Conservation (phyloP, 2,113 vertebrate genomes). For the Gymnorhina tibicen region DNA sequence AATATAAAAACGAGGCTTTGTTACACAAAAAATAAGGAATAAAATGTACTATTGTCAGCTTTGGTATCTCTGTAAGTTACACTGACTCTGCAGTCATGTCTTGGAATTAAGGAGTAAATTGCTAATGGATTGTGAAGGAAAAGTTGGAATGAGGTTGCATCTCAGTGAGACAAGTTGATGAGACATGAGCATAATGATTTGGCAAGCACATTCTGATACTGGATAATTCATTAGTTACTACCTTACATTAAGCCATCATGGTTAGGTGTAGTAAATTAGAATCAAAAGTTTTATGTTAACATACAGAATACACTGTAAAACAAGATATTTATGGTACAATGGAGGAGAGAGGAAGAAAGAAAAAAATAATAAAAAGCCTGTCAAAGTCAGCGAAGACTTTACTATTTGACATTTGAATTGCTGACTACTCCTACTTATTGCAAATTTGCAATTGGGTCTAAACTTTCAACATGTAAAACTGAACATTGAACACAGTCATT, state of each 20-base stretch:
- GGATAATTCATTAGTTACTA: not conserved
- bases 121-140: not conserved
- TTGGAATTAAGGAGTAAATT: not conserved
- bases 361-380: not conserved
- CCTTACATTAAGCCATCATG: not conserved
- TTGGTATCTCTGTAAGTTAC: not conserved
- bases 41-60: not conserved
- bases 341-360: accelerated
- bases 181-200: not conserved
- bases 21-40: not conserved
- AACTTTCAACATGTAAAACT: not conserved
- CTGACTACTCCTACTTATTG: not conserved
- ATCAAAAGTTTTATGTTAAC: not conserved
- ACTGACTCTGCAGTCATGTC: not conserved
- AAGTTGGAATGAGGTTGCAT: not conserved
- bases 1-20: not conserved
- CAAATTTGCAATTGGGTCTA: not conserved
- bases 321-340: not conserved
- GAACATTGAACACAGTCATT: not conserved
- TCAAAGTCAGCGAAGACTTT: not conserved
- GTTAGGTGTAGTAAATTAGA: not conserved
- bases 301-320: not conserved
- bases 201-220: not conserved
- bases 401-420: not conserved
- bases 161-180: not conserved